Base-by-base conservation (phyloP, 2,888 invertebrate species). In the Nomada hirtipes region DNA sequence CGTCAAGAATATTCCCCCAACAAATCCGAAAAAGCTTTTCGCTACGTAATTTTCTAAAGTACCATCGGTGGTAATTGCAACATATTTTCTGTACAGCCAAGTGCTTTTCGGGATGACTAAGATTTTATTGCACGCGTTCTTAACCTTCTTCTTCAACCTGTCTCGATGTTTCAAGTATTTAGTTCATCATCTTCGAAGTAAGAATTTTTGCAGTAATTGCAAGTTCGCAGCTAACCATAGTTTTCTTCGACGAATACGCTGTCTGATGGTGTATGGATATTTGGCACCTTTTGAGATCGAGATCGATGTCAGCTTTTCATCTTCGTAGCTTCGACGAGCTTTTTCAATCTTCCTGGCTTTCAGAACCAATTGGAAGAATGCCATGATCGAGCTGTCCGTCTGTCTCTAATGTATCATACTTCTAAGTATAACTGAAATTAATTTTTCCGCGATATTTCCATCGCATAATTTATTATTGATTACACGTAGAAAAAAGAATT, bases 11-110 rank as follows among this genome's bases (percentile, higher is more conserved):
- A 96, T 94, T 0, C 97, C 97, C 26, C 95, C 95, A 0, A 96
- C 82, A 86, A 97, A 96, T 1, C 97, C 97, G 18, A 96, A 88
- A 0, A 96, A 83, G 89, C 96, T 96, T 90, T 96, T 97, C 23
- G 95, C 73, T 2, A 96, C 92, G 83, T 95, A 96, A 92, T 96
- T 96, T 85, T 95, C 95, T 72, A 95, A 94, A 88, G 96, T 94
- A 89, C 96, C 93, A 90, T 95, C 92, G 91, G 95, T 90, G 91
- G 94, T 88, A 89, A 95, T 11, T 90, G 95, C 90, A 69, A 92
- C 93, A 15, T 90, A 91, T 60, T 93, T 93, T 81, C 90, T 91
- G 64, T 93, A 91, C 26, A 92, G 76, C 88, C 93, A 93, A 1
- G 93, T 91, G 64, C 91, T 85, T 82, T 92, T 90, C 2, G 92